Evolutionary conservation across 2,113 vertebrate species (phyloP).

Genomic region (Tetrao urogallus): DNA sequence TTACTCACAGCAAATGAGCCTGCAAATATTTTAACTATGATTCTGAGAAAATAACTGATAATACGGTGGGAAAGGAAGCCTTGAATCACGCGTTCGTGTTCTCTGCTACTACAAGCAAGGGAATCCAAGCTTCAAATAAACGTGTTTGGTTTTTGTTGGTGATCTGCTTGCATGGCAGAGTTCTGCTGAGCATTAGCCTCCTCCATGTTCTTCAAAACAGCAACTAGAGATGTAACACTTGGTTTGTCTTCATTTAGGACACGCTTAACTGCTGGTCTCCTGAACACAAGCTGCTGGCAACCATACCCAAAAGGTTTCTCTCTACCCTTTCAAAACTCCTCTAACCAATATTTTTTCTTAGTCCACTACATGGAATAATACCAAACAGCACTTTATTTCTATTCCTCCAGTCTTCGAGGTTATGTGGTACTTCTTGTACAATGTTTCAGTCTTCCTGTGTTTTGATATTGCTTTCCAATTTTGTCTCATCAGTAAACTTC

Average conservation of each 20-base stretch:
- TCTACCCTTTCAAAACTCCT: not conserved
- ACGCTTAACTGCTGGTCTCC: not conserved
- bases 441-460: not conserved
- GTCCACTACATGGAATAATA: not conserved
- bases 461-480: not conserved
- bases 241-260: not conserved
- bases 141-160: not conserved
- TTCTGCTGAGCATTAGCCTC: not conserved
- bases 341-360: not conserved
- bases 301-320: not conserved
- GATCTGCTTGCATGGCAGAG: not conserved
- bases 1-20: not conserved
- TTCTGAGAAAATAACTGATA: not conserved
- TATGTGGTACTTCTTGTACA: not conserved
- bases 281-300: not conserved
- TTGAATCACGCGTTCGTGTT: not conserved
- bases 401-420: not conserved
- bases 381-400: not conserved
- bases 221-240: not conserved
- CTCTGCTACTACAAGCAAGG: not conserved
- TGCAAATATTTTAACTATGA: not conserved
- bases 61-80: not conserved
- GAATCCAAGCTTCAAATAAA: conserved; percentile 2
- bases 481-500: not conserved
- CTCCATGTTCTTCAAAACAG: not conserved